These are phyloP conservation scores for Monochamus saltuarius DNA, from an alignment of 1,140 invertebrate genomes.

Conservation along the genomic window DNA sequence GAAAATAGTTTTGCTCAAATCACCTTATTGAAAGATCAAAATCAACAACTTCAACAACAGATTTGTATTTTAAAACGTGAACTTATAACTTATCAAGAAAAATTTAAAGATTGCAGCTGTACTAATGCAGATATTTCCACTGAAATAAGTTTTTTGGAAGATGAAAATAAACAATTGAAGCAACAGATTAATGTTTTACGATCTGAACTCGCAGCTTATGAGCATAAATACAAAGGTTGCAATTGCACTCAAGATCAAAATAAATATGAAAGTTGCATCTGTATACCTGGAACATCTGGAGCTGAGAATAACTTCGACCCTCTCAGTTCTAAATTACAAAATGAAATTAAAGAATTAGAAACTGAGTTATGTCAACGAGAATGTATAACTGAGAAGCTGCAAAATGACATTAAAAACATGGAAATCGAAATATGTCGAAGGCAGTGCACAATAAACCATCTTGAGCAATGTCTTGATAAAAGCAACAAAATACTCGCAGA, in stretches of 20 bases:
- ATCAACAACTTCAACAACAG: not conserved
- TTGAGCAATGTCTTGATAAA: conserved; percentile 12
- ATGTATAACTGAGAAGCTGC: not conserved
- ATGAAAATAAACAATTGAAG: too few species aligned
- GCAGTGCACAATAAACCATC: conserved; percentile 4
- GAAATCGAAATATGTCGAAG: conserved; percentile 6
- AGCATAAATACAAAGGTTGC: too few species aligned
- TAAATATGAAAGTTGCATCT: not conserved
- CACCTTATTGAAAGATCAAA: not conserved
- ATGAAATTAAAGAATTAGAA: not conserved
- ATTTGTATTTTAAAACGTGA: too few species aligned
- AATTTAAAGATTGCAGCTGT: too few species aligned
- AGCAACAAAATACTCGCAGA: conserved; percentile 13
- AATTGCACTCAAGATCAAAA: not conserved
- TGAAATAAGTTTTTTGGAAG: too few species aligned
- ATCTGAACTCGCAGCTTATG: too few species aligned
- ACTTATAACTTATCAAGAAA: too few species aligned
- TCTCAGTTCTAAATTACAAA: not conserved
- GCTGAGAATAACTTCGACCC: too few species aligned
- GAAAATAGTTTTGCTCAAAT: too few species aligned
- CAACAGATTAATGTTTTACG: too few species aligned
- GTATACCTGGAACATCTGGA: not conserved
- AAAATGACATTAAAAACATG: not conserved
- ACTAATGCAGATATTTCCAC: too few species aligned
- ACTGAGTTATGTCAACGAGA: not conserved